A percentile compares a stretch with the other conserved stretches of the same genome.
phyloP scores from a whole-genome alignment of 2,113 vertebrate species.

The Kryptolebias marmoratus region DNA sequence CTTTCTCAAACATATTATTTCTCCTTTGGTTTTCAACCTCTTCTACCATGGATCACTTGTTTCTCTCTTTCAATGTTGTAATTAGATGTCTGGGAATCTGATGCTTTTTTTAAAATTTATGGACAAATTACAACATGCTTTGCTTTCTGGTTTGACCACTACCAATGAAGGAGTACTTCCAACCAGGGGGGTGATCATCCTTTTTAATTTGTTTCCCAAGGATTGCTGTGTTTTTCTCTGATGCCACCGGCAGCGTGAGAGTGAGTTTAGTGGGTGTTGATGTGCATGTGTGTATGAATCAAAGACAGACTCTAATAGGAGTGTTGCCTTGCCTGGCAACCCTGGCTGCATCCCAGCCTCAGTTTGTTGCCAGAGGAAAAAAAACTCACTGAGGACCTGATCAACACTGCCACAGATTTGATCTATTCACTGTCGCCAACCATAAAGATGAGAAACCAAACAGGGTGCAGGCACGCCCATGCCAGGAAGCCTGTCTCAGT shows the following conservation, averaged over 20 bases:
- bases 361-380: slow-evolving; percentile 39
- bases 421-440: slow-evolving; percentile 66
- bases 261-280: slow-evolving; percentile 20
- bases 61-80: slow-evolving; percentile 53
- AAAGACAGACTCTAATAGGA: slow-evolving; percentile 26
- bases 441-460: slow-evolving; percentile 65
- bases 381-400: slow-evolving; percentile 25
- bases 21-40: slow-evolving; percentile 39
- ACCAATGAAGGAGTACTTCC: slow-evolving; percentile 28
- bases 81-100: slow-evolving; percentile 65
- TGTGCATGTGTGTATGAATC: slow-evolving; percentile 19
- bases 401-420: slow-evolving; percentile 54
- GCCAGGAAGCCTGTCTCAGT: slow-evolving; percentile 71
- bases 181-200: slow-evolving; percentile 33
- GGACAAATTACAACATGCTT: slow-evolving; percentile 56
- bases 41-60: slow-evolving; percentile 41
- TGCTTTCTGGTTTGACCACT: slow-evolving; percentile 45
- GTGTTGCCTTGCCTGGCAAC: slow-evolving; percentile 52
- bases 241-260: slow-evolving; percentile 13
- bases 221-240: slow-evolving; percentile 32
- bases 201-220: slow-evolving; percentile 57
- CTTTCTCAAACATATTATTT: slow-evolving; percentile 46
- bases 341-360: slow-evolving; percentile 52
- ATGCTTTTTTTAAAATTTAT: slow-evolving; percentile 51
- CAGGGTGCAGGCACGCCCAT: slow-evolving; percentile 56